phyloP scores from a whole-genome alignment of 2,797 vertebrate species.

The Characodon lateralis region DNA sequence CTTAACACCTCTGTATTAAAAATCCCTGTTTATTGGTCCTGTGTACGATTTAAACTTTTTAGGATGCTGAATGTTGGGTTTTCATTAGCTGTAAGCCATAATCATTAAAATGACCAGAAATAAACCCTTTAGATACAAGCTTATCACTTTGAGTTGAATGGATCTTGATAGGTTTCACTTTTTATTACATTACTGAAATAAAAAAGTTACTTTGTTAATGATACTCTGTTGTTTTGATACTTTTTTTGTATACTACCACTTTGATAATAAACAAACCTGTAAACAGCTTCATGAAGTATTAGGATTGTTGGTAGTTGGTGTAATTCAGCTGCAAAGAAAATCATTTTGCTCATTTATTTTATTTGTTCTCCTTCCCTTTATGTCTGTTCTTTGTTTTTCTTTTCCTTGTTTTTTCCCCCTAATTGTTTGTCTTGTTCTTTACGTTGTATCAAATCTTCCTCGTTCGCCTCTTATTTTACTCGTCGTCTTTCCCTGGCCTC shows the following conservation, averaged over 20 bases:
- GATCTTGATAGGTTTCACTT: neutral
- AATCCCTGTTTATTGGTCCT: neutral
- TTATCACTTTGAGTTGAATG: neutral
- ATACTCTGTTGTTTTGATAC: neutral
- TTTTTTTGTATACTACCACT: neutral
- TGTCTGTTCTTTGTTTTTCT: slow-evolving; percentile 11
- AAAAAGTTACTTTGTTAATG: neutral
- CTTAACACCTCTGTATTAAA: neutral
- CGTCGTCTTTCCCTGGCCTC: slow-evolving; percentile 2
- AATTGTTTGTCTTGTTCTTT: slow-evolving; percentile 22
- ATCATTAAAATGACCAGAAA: neutral
- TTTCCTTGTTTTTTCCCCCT: neutral
- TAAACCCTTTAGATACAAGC: neutral
- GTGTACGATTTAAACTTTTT: neutral
- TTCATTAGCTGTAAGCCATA: neutral
- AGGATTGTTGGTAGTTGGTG: neutral
- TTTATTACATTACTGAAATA: neutral
- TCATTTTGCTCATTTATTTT: slow-evolving; percentile 30
- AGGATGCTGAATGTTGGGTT: neutral
- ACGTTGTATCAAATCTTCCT: slow-evolving; percentile 24
- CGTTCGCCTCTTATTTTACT: slow-evolving; percentile 5
- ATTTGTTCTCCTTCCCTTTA: slow-evolving; percentile 2
- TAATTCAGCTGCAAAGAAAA: neutral
- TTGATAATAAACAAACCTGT: neutral
- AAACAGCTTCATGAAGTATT: neutral